Base-by-base conservation (phyloP, 1,140 invertebrate species). In the Euura lappo region DNA sequence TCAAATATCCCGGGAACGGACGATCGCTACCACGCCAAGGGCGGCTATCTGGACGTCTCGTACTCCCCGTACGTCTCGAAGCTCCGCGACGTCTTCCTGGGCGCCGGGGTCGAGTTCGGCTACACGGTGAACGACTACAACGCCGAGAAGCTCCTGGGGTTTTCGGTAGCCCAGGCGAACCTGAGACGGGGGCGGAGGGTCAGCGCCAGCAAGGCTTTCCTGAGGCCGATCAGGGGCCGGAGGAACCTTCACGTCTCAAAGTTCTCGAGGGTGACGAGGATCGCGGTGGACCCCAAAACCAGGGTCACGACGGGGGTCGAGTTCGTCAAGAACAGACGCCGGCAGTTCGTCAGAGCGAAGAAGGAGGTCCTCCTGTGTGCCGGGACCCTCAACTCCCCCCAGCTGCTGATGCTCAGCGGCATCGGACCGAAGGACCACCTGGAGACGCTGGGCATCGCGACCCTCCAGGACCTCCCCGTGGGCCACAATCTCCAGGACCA, bases 401-500 rank as follows among this genome's bases (percentile, higher is more conserved):
- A 91, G 71, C 72, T 93, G 13, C 80, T 94, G 2, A 91, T 93
- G 90, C 80, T 92, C 3, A 93, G 89, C 46, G 91, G 81, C 71
- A 82, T 90, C 69, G 91, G 91, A 3, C 90, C 91, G 0, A 82
- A 75, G 47, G 76, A 88, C 6, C 89, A 92, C 74, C 78, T 93
- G 1, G 43, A 81, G n/a, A 76, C 77, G 6, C 75, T 89, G 2
- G 83, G 83, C 42, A 92, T 94, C 44, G 73, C 83, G 0, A 86
- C 91, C 0, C 74, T 93, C 10, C 85, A 90, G 72, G 90, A 95
- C 80, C 86, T 95, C 0, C 92, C 92, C 0, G 94, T 97, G 0
- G 96, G 96, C 1, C 90, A 92, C 72, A 96, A 96, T 83, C 88
- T 97, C 0, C 92, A 94, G 79, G 94, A 95, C 83, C 94, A 96